These are phyloP conservation scores for Lissocephala sabroskyi DNA, from an alignment of 2,888 invertebrate species.

Conservation along the genomic window DNA sequence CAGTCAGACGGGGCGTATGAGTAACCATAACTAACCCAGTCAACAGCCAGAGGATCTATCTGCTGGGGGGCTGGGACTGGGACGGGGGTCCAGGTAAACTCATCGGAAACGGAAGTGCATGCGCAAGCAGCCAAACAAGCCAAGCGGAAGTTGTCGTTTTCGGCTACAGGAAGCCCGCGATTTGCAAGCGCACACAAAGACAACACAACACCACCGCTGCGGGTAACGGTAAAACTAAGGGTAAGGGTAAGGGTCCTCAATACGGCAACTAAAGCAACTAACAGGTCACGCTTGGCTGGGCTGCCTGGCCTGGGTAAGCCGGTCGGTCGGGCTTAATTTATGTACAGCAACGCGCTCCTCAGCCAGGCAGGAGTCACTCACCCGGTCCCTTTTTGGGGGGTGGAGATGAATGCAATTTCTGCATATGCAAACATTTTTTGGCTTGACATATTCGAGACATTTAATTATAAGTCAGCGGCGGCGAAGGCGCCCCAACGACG, in stretches of 20 bases:
- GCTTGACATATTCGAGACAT: conserved; percentile 9
- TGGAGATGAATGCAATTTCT: conserved; percentile 28
- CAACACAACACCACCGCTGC: too few species aligned
- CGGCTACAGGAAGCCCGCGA: conserved; percentile 45
- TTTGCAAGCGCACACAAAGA: too few species aligned
- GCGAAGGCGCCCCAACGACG: too few species aligned
- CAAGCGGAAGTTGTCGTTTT: conserved; percentile 56
- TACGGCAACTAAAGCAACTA: not conserved
- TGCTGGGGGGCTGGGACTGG: conserved; percentile 6
- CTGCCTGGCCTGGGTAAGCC: too few species aligned
- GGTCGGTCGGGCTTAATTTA: too few species aligned
- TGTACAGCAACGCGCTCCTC: conserved; percentile 48
- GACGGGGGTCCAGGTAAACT: not conserved
- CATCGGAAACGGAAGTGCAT: conserved; percentile 7
- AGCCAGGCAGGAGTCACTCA: not conserved
- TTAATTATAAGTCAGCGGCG: conserved; percentile 35
- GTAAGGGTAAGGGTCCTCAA: too few species aligned
- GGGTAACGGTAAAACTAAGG: too few species aligned
- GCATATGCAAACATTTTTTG: conserved; percentile 30
- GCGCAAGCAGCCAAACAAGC: conserved; percentile 4
- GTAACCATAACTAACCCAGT: conserved; percentile 40
- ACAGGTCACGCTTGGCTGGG: conserved; percentile 41
- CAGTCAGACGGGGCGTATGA: not conserved
- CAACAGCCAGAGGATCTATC: conserved; percentile 51
- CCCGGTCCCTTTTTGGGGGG: not conserved